A percentile compares a stretch with the other conserved stretches of the same genome.
Evolutionary conservation across 2,888 invertebrate species (phyloP).

Genomic region (Conus canariensis): DNA sequence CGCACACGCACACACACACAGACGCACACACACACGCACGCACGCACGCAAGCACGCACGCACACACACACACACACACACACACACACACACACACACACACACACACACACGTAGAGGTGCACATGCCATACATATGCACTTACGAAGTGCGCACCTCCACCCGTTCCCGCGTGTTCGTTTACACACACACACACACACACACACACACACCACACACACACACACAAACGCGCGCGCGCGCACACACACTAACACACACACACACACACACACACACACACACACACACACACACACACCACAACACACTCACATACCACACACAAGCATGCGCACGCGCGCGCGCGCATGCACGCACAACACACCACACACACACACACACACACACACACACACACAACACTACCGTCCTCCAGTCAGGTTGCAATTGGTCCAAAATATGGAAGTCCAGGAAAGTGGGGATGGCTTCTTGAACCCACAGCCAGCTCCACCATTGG

Average conservation of each 20-base stretch:
- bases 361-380: too few relatives aligned
- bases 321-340: too few relatives aligned
- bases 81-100: not conserved
- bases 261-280: too few relatives aligned
- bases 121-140: not conserved
- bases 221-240: too few relatives aligned
- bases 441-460: slow-evolving; percentile 78
- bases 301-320: too few relatives aligned
- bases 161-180: too few relatives aligned
- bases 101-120: not conserved
- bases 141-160: too few relatives aligned
- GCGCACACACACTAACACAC: too few relatives aligned
- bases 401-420: slow-evolving; percentile 85
- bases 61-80: not conserved
- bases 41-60: not conserved
- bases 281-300: too few relatives aligned
- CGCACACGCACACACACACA: not conserved
- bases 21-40: not conserved
- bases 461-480: slow-evolving; percentile 68
- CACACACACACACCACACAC: too few relatives aligned
- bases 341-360: too few relatives aligned
- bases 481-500: slow-evolving; percentile 69
- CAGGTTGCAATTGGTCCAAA: slow-evolving; percentile 84
- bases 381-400: not conserved
- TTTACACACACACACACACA: too few relatives aligned